Base-by-base conservation (phyloP, 1,140 invertebrate genomes). In the Trachelipus rathkii region DNA sequence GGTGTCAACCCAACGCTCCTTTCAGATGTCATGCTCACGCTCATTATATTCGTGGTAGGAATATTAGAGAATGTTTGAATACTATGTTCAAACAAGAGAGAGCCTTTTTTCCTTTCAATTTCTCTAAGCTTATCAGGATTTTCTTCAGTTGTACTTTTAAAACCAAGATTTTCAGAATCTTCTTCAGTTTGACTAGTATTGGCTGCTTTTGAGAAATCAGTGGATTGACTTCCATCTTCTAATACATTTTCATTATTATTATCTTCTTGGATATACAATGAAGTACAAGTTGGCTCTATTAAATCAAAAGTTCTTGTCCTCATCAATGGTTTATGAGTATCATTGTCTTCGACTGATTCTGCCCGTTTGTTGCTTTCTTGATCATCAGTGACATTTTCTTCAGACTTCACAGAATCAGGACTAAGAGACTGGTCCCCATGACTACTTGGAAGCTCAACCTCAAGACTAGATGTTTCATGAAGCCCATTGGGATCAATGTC, bases 31-130 rank as follows among this genome's bases (percentile, higher is more conserved):
- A 78, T 76, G 53, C 74, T 78, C 24, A 74, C 74, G 11, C 72
- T 79, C 78, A 79, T 79, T 74, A 79, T 76, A 45, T 79, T 79
- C 33, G 78, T 79, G 0, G 78, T 77, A 50, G 78, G 78, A 67
- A 79, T 77, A 53, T 79, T 79, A 23, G 78, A 79, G 19, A 76
- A 79, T 21, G 78, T 79, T 60, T 79, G 78, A 70, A 79, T 74
- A 50, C 76, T 79, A 43, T 79, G 78, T 45, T 79, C 78, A 67
- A 79, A 79, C 70, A 79, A 60, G 7, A 79, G 44, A n/a, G 78
- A 79, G 10, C 78, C 78, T 68, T 79, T 79, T 19, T 79, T 79
- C 46, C 78, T 73, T 67, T 79, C 78, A 23, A 79, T 71, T 46
- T 79, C 78, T 19, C 78, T 70, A 9, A 79, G 11, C 44, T 45